A percentile compares a stretch with the other conserved stretches of the same genome.
Evolutionary conservation across 2,797 vertebrate species (phyloP).

Genomic region (Scyliorhinus canicula): DNA sequence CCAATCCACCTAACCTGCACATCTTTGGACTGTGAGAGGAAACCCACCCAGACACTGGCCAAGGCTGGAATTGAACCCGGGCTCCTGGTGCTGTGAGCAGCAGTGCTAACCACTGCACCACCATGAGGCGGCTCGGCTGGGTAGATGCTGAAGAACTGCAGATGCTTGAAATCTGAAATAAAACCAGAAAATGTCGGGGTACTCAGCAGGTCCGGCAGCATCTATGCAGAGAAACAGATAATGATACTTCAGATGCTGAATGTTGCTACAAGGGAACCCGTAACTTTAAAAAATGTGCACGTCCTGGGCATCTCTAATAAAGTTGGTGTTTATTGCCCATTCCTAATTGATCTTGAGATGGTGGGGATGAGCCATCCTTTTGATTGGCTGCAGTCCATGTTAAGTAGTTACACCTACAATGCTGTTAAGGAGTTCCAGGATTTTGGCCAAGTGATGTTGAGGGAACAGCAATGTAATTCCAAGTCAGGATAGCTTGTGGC

Average conservation of each 20-base stretch:
- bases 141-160: neutral
- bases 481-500: neutral
- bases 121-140: neutral
- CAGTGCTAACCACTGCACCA: too few species aligned
- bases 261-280: neutral
- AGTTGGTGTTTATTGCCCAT: neutral
- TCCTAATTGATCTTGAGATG: neutral
- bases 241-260: neutral
- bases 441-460: neutral
- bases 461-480: neutral
- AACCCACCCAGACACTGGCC: too few species aligned
- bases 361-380: neutral
- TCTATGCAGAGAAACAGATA: neutral
- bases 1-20: too few species aligned
- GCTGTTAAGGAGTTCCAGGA: neutral
- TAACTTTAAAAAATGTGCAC: neutral
- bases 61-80: too few species aligned
- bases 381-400: neutral
- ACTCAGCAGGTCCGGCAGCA: neutral
- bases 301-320: neutral
- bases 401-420: neutral
- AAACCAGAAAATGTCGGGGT: neutral
- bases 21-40: too few species aligned
- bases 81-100: too few species aligned
- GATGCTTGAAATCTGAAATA: neutral